Percentiles rank a stretch among this genome's conserved stretches.
phyloP scores from a whole-genome alignment of 2,113 vertebrate species.

The Phocoena sinus region DNA sequence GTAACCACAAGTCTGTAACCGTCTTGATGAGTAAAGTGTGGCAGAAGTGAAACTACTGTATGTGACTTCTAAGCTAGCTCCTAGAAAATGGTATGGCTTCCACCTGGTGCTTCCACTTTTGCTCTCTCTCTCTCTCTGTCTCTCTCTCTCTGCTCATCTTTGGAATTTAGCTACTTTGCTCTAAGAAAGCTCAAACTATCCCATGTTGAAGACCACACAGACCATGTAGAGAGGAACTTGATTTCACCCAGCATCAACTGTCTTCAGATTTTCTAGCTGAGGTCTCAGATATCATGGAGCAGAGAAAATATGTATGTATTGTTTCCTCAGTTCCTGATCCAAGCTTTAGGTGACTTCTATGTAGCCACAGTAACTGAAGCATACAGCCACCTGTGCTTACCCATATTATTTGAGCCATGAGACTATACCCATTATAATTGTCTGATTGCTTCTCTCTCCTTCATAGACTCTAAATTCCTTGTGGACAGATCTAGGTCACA shows the following conservation, averaged over 20 bases:
- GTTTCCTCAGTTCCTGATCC: no score
- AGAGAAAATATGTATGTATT: neutral
- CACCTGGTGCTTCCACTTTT: neutral
- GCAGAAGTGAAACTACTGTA: neutral
- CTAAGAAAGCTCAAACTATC: neutral
- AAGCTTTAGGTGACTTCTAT: no score
- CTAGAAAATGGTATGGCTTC: neutral
- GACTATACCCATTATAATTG: no score
- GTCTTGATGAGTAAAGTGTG: neutral
- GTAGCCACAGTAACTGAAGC: no score
- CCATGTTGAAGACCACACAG: neutral
- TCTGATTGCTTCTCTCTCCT: no score
- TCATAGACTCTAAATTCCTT: no score
- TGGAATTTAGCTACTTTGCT: neutral
- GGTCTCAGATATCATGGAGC: neutral
- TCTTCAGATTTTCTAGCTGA: neutral
- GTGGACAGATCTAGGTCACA: no score
- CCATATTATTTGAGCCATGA: no score
- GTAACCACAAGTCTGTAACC: neutral
- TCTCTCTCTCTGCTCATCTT: neutral
- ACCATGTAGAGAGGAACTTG: neutral
- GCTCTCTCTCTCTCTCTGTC: neutral
- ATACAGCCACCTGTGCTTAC: no score
- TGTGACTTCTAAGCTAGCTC: neutral
- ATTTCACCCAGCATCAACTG: neutral